phyloP scores from a whole-genome alignment of 2,888 invertebrate genomes.

The Monoplex corrugatus region DNA sequence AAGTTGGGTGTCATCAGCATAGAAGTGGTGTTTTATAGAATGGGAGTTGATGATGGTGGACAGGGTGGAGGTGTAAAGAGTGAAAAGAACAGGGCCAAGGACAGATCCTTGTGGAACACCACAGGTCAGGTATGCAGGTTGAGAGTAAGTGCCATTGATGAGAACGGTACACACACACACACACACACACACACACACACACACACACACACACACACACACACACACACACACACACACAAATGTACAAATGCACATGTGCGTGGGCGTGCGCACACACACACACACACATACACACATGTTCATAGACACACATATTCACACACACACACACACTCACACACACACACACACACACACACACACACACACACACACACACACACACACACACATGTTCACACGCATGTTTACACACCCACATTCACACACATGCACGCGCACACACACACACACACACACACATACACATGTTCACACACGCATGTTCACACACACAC shows the following conservation, averaged over 20 bases:
- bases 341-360: neutral
- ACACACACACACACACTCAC: neutral
- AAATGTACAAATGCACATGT: neutral
- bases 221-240: neutral
- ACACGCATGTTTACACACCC: neutral
- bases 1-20: too few relatives aligned
- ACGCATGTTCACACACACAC: neutral
- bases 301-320: neutral
- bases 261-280: neutral
- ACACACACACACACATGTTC: neutral
- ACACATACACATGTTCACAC: neutral
- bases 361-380: neutral
- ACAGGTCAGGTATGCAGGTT: too few relatives aligned
- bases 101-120: too few relatives aligned
- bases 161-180: neutral
- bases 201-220: conserved; percentile 17
- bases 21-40: too few relatives aligned
- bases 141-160: too few relatives aligned
- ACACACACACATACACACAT: neutral
- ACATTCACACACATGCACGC: neutral
- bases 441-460: neutral
- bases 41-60: too few relatives aligned
- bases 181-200: conserved; percentile 20
- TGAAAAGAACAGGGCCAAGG: too few relatives aligned
- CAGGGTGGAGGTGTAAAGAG: too few relatives aligned